phyloP scores from a whole-genome alignment of 2,888 invertebrate species.

The Tachystola acroxantha region DNA sequence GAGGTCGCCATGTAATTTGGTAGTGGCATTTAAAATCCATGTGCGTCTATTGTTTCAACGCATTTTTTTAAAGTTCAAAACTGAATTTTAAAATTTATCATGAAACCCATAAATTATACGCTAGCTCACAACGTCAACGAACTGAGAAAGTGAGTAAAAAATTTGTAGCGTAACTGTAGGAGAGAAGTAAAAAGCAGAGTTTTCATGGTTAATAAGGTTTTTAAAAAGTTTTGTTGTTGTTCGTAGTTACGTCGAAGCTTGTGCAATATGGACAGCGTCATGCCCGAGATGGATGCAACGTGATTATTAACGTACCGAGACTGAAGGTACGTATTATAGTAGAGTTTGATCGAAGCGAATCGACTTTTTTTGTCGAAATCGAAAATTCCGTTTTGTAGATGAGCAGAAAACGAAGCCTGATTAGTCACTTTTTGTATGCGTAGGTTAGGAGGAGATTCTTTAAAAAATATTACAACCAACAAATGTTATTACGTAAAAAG shows the following conservation, averaged over 20 bases:
- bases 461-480: too few relatives aligned
- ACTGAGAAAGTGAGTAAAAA: conserved; percentile 5
- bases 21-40: conserved; percentile 61
- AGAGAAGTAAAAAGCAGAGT: conserved; percentile 4
- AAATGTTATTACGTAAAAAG: too few relatives aligned
- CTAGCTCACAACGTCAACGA: not conserved
- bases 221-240: conserved; percentile 5
- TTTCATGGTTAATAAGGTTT: conserved; percentile 7
- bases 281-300: conserved; percentile 3
- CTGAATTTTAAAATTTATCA: not conserved
- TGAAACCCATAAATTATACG: not conserved
- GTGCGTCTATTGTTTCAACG: conserved; percentile 36
- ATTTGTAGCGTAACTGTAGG: conserved; percentile 1
- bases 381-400: too few relatives aligned
- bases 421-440: too few relatives aligned
- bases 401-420: too few relatives aligned
- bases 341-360: too few relatives aligned
- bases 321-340: not conserved
- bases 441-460: too few relatives aligned
- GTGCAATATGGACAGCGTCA: conserved; percentile 11
- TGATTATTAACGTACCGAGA: conserved; percentile 3
- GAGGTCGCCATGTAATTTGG: conserved; percentile 52
- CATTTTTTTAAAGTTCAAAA: conserved; percentile 9
- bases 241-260: conserved; percentile 5
- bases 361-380: too few relatives aligned